A percentile compares a stretch with the other conserved stretches of the same genome.
Conservation (phyloP, 2,113 vertebrate genomes). For the Geococcyx californianus region DNA sequence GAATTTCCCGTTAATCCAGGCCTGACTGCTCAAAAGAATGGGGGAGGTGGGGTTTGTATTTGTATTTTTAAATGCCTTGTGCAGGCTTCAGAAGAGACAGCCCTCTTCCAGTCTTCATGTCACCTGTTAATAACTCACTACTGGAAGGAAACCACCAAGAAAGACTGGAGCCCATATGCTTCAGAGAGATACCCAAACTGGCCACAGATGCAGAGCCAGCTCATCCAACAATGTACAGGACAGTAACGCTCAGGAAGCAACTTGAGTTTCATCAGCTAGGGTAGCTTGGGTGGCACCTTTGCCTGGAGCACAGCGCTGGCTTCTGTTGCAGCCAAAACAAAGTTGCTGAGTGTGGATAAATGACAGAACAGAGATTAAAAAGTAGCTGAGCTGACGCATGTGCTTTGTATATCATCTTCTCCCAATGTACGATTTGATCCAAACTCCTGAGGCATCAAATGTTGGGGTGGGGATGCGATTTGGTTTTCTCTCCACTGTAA, state of each 20-base stretch:
- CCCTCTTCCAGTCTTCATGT: neutral
- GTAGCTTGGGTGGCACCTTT: constrained; percentile 55
- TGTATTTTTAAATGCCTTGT: neutral
- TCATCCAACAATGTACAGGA: neutral
- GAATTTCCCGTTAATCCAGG: neutral
- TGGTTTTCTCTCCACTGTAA: neutral
- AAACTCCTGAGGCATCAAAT: neutral
- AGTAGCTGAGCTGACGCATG: constrained; percentile 37
- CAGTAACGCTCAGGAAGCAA: constrained; percentile 24
- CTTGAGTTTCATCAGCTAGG: constrained; percentile 59
- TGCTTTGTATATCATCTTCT: neutral
- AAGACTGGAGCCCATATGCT: neutral
- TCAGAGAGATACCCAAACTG: neutral
- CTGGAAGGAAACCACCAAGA: neutral
- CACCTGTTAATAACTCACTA: neutral
- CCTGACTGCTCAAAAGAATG: neutral
- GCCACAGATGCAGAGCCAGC: neutral
- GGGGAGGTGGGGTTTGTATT: neutral
- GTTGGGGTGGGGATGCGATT: neutral
- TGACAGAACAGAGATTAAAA: constrained; percentile 64
- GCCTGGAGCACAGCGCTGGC: constrained; percentile 13
- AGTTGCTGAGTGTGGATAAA: constrained; percentile 61
- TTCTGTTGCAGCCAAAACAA: constrained; percentile 54
- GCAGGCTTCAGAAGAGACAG: neutral
- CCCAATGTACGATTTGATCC: neutral